A percentile compares a stretch with the other conserved stretches of the same genome.
These are phyloP conservation scores for Hirudinaria manillensis DNA, from an alignment of 2,888 invertebrate genomes.

Conservation along the genomic window DNA sequence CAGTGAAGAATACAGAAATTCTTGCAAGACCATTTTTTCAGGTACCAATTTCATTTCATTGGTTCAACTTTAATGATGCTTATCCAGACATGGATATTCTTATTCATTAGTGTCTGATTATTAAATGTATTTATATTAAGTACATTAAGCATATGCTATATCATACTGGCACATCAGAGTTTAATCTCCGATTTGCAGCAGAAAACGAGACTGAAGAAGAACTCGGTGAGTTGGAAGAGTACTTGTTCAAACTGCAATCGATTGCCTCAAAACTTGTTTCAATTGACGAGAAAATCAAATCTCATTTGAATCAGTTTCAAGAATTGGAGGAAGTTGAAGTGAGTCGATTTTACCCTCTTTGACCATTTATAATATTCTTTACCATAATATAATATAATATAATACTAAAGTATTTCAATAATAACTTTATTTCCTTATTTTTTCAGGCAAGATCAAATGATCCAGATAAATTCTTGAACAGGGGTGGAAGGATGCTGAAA, in stretches of 20 bases:
- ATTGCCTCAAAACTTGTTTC: conserved; percentile 7
- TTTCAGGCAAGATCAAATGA: neutral
- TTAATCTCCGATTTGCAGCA: neutral
- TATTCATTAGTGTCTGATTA: neutral
- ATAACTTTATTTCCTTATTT: neutral
- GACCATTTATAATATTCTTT: no score
- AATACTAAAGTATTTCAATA: neutral
- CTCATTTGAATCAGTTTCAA: neutral
- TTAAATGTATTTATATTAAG: no score
- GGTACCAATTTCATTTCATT: neutral
- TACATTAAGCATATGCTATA: no score
- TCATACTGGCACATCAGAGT: no score
- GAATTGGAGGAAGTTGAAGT: conserved; percentile 22
- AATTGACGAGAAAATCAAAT: neutral
- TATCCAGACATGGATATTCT: neutral
- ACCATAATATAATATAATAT: no score
- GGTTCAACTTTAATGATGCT: neutral
- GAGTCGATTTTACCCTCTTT: neutral
- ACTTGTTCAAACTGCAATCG: neutral
- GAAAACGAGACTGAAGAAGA: neutral
- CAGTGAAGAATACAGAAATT: conserved; percentile 9
- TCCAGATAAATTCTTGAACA: conserved; percentile 10
- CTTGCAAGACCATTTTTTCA: neutral
- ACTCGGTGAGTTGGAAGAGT: conserved; percentile 13
- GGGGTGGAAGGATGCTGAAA: conserved; percentile 20